Percentiles rank a stretch among this genome's conserved stretches.
phyloP scores from a whole-genome alignment of 2,113 vertebrate genomes.

The Bos javanicus region DNA sequence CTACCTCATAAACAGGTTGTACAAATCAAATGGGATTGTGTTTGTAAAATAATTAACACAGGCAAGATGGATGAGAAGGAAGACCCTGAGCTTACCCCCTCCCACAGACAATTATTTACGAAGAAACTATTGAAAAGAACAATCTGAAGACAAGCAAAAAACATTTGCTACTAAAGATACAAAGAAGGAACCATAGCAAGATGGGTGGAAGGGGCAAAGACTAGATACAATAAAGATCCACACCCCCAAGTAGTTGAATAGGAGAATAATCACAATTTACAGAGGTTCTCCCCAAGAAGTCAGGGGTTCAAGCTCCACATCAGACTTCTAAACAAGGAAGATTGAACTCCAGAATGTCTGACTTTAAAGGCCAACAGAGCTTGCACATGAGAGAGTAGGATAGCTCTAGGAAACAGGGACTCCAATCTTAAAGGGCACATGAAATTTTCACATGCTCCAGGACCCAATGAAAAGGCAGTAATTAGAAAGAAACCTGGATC shows the following conservation, averaged over 20 bases:
- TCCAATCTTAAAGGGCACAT: background rate
- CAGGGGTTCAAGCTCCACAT: background rate
- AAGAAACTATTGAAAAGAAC: background rate
- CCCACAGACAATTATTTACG: background rate
- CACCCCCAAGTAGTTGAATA: background rate
- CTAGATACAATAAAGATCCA: background rate
- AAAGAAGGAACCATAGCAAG: background rate
- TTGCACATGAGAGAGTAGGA: background rate
- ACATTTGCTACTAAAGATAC: background rate
- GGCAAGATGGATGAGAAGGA: background rate
- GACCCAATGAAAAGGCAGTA: background rate
- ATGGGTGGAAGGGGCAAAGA: background rate
- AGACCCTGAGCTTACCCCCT: background rate
- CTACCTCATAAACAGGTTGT: background rate
- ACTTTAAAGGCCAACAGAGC: background rate
- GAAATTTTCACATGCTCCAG: background rate
- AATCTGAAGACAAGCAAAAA: background rate
- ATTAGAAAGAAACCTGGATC: background rate
- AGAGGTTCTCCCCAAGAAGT: background rate
- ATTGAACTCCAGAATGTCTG: background rate
- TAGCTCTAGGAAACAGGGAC: background rate
- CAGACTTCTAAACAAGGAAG: background rate
- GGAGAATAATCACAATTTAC: background rate
- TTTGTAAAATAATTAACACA: background rate
- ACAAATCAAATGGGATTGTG: background rate